Evolutionary conservation across 2,113 vertebrate genomes (phyloP), one percentile per base, ranked within the genome.

Genomic region (Hippocampus abdominalis): DNA sequence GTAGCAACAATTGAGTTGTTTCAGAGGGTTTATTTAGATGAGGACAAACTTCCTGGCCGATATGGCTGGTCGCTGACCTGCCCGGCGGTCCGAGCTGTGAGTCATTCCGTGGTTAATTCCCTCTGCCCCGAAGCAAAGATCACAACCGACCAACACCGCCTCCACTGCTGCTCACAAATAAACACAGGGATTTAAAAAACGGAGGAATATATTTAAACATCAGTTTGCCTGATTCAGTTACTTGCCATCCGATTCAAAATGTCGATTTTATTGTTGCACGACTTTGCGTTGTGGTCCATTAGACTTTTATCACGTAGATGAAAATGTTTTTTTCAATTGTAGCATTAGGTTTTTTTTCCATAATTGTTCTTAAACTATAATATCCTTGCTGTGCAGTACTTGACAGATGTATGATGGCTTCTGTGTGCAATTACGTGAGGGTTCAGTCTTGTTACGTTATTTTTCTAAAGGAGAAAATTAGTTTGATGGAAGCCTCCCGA

Each of bases 41-140:
- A 32, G 13, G 23, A 13, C 23, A 56, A 57, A 20, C 79, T 84
- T 89, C 83, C 77, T 82, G 70, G 71, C 51, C 59, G 75, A 81
- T 76, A 81, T 51, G 44, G 76, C 64, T 75, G 84, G 87, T 86
- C 82, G 73, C 15, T 65, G 78, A 87, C 84, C 81, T 80, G 75
- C 80, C 79, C 77, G 39, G 18, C 61, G 76, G 78, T 76, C 79
- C 69, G 56, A 69, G 67, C 57, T 36, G 81, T 86, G 86, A 87
- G 79, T 90, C 87, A 88, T 69, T 77, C 70, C 70, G 74, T 71
- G 66, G 60, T 68, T 44, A 60, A 71, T 67, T 40, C 62, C 48
- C 68, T 18, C 61, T 42, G 21, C 23, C 63, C 62, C 27, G 48
- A 18, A 36, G 62, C n/a, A 49, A 69, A 69, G 72, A 76, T 72